Evolutionary conservation across 2,797 vertebrate species (phyloP).

Genomic region (Myiotriccus ornatus): DNA sequence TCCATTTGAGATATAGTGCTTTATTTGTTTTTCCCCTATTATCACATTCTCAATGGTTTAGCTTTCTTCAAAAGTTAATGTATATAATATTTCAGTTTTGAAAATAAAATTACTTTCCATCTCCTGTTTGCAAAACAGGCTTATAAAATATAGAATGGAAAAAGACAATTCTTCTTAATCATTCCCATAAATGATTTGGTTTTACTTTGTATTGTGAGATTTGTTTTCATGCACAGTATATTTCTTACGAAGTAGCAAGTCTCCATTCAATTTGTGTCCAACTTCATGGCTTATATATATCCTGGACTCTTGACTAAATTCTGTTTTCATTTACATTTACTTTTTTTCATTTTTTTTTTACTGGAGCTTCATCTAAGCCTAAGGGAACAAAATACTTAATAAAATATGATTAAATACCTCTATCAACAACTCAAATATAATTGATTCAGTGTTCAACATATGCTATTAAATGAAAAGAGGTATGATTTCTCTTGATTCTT

Average conservation of each 20-base stretch:
- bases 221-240: not conserved
- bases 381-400: not conserved
- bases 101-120: conserved; percentile 13
- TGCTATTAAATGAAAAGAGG: not conserved
- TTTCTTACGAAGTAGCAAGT: not conserved
- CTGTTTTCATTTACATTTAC: not conserved
- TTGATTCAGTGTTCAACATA: not conserved
- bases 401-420: not conserved
- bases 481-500: not conserved
- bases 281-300: not conserved
- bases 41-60: not conserved
- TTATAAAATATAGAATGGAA: not conserved
- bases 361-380: fast-evolving
- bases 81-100: not conserved
- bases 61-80: not conserved
- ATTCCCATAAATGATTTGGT: not conserved
- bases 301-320: not conserved
- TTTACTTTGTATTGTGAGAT: not conserved
- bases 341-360: not conserved
- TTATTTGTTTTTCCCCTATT: not conserved
- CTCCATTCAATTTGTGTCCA: not conserved
- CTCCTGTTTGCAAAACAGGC: not conserved
- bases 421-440: not conserved
- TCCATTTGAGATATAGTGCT: not conserved
- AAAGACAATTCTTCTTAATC: not conserved